These are phyloP conservation scores for Pristionchus arcanus DNA, from an alignment of 2,888 invertebrate genomes.

Conservation along the genomic window DNA sequence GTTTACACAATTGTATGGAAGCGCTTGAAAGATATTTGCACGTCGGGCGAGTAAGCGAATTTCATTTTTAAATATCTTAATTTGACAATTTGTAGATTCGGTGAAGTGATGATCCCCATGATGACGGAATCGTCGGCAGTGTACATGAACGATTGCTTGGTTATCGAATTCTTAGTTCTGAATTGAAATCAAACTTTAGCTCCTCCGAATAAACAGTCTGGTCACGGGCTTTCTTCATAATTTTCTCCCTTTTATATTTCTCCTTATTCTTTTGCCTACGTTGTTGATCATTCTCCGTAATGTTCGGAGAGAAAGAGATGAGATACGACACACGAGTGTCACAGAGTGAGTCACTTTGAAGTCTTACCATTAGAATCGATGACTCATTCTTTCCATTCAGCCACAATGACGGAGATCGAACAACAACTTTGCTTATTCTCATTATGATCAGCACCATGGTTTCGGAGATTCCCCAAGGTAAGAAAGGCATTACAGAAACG, in stretches of 20 bases:
- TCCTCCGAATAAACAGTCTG: neutral
- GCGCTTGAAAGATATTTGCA: neutral
- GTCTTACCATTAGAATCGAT: neutral
- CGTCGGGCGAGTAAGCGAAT: neutral
- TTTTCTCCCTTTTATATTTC: neutral
- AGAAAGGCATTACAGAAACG: too few relatives aligned
- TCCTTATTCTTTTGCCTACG: neutral
- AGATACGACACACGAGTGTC: neutral
- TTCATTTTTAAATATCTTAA: too few relatives aligned
- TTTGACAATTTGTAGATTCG: neutral
- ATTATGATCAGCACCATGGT: conserved; percentile 14
- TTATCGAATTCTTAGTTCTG: neutral
- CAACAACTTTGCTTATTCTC: neutral
- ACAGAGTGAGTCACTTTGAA: neutral
- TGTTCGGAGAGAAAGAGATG: neutral
- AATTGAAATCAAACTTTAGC: neutral
- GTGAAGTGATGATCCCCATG: neutral
- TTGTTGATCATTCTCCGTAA: neutral
- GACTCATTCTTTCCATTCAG: neutral
- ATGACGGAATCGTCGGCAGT: neutral
- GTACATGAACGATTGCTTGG: conserved; percentile 5
- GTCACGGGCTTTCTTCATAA: neutral
- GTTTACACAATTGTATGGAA: neutral
- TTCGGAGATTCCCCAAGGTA: neutral
- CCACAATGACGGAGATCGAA: neutral